These are phyloP conservation scores for Cavia aperea DNA, from an alignment of 2,113 vertebrate species.

Conservation along the genomic window DNA sequence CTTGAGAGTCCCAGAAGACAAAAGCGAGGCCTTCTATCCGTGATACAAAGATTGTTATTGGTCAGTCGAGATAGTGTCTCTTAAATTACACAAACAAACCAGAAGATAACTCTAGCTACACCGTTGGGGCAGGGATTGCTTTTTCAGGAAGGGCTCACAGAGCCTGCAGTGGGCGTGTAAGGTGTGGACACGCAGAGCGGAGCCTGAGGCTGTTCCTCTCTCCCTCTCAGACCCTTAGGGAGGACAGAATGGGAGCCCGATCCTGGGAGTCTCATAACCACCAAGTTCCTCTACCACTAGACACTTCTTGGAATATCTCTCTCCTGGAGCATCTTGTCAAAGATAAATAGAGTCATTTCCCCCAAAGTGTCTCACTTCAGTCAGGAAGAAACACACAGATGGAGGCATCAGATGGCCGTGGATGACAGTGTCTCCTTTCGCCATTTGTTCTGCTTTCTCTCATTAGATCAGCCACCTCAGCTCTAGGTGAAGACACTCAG, in stretches of 20 bases:
- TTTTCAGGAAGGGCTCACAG: background rate
- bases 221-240: rapidly evolving
- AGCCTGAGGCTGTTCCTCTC: background rate
- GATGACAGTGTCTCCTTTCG: background rate
- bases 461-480: background rate
- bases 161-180: rapidly evolving
- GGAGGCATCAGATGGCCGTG: background rate
- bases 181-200: rapidly evolving
- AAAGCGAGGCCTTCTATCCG: background rate
- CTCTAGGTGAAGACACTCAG: background rate
- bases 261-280: rapidly evolving
- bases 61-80: no score
- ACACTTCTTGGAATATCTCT: background rate
- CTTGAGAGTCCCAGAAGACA: background rate
- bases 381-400: rapidly evolving
- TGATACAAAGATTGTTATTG: background rate
- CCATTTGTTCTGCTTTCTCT: background rate
- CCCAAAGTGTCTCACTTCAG: no score
- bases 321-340: rapidly evolving
- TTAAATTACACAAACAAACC: background rate
- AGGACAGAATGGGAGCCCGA: background rate
- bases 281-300: background rate
- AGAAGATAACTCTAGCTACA: no score
- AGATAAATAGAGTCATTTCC: rapidly evolving
- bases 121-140: rapidly evolving